Evolutionary conservation across 2,888 invertebrate species (phyloP).

Genomic region (Leistus spinibarbis): DNA sequence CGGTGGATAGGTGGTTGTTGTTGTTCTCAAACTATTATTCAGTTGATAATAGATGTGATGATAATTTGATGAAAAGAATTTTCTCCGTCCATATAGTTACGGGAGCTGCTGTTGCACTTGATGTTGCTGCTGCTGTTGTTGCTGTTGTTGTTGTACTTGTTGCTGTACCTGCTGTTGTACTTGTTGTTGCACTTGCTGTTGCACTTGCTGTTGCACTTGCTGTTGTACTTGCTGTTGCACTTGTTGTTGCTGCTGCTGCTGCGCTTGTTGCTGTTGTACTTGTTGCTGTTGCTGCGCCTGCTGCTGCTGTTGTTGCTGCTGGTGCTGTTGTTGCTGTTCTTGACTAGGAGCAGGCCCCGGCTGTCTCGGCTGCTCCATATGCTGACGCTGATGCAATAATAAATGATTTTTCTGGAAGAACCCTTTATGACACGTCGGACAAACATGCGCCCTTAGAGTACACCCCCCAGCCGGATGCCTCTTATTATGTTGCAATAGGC

Average conservation of each 20-base stretch:
- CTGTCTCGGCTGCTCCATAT: slow-evolving; percentile 65
- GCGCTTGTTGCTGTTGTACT: slow-evolving; percentile 51
- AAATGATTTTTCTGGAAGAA: slow-evolving; percentile 88
- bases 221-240: slow-evolving; percentile 56
- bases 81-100: neutral
- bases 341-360: slow-evolving; percentile 41
- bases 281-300: slow-evolving; percentile 50
- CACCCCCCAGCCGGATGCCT: slow-evolving; percentile 82
- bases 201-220: slow-evolving; percentile 52
- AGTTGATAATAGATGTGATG: neutral
- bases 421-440: slow-evolving; percentile 80
- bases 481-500: slow-evolving; percentile 78
- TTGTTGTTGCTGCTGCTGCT: slow-evolving; percentile 51
- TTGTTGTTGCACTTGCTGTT: slow-evolving; percentile 45
- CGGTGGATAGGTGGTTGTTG: slow-evolving; percentile 25
- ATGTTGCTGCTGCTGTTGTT: neutral
- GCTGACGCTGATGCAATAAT: slow-evolving; percentile 80
- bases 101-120: slow-evolving; percentile 4
- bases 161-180: neutral
- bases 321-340: slow-evolving; percentile 50
- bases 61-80: neutral
- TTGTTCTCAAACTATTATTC: neutral
- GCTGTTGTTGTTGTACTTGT: neutral
- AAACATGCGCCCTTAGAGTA: slow-evolving; percentile 78
- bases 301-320: slow-evolving; percentile 53